Evolutionary conservation across 2,113 vertebrate species (phyloP).

Genomic region (Myrmophylax atrothorax): DNA sequence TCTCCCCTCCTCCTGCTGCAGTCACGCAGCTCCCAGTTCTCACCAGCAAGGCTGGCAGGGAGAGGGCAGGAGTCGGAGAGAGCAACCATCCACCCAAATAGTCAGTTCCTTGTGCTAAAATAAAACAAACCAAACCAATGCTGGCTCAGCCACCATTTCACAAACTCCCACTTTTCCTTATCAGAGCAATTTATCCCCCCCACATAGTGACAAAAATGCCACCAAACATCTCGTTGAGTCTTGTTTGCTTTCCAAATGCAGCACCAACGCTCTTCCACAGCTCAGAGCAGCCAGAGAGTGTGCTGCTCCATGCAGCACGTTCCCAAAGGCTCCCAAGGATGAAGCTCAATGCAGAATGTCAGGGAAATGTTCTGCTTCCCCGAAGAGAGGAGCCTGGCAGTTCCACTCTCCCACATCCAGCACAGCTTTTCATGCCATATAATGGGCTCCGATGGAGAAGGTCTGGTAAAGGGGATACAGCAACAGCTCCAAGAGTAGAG

Average conservation of each 20-base stretch:
- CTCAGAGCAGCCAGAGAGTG: not conserved
- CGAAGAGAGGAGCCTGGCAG: not conserved
- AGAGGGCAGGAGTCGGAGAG: not conserved
- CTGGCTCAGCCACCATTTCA: not conserved
- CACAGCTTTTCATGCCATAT: not conserved
- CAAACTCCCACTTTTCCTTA: not conserved
- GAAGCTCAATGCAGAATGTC: not conserved
- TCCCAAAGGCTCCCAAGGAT: fast-evolving
- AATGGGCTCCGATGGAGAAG: not conserved
- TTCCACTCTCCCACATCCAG: not conserved
- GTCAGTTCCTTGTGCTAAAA: not conserved
- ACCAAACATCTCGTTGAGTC: not conserved
- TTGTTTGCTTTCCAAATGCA: fast-evolving
- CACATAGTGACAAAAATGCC: not conserved
- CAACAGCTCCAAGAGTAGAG: slow-evolving; percentile 38
- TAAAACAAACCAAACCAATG: not conserved
- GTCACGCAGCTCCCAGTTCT: not conserved
- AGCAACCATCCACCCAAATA: not conserved
- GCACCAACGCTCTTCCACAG: not conserved
- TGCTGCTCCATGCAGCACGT: fast-evolving
- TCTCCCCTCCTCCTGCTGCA: not conserved
- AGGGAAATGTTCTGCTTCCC: not conserved
- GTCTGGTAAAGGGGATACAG: slow-evolving; percentile 19
- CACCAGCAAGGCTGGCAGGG: not conserved
- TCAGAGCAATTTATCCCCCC: not conserved